These are phyloP conservation scores for Hemiprocne comata DNA, from an alignment of 2,113 vertebrate species.

Conservation along the genomic window DNA sequence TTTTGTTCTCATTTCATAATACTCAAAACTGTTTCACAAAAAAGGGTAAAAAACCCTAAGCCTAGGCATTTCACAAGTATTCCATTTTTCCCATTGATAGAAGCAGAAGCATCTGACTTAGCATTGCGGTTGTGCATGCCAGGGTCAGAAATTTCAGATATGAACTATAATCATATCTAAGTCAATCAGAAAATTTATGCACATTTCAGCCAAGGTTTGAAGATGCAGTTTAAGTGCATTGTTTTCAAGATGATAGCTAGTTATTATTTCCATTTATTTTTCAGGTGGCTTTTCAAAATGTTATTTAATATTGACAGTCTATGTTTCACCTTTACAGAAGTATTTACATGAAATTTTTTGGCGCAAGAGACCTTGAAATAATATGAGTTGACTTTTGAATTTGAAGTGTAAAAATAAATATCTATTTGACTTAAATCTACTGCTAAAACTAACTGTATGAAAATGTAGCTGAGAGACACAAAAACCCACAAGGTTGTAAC, in stretches of 20 bases:
- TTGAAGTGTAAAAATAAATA: background rate
- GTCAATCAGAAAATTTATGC: background rate
- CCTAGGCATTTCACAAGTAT: background rate
- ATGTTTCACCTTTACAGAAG: background rate
- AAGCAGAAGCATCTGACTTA: background rate
- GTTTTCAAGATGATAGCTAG: background rate
- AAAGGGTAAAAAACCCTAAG: background rate
- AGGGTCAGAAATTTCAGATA: background rate
- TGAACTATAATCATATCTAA: rapidly evolving
- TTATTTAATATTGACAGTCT: background rate
- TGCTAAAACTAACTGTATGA: background rate
- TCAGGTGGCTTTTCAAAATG: rapidly evolving
- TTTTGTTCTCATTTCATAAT: background rate
- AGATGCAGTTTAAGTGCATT: background rate
- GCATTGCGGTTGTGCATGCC: rapidly evolving
- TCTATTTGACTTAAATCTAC: background rate
- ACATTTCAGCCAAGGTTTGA: background rate
- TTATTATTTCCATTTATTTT: background rate
- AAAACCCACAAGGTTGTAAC: background rate
- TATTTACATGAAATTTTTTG: background rate
- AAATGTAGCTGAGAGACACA: background rate
- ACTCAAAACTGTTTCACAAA: background rate
- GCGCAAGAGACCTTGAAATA: background rate
- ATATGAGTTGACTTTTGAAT: background rate
- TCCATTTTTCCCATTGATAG: background rate